Evolutionary conservation across 2,797 vertebrate species (phyloP), one percentile per base, ranked within the genome.

Genomic region (Sphenopsis melanotis): DNA sequence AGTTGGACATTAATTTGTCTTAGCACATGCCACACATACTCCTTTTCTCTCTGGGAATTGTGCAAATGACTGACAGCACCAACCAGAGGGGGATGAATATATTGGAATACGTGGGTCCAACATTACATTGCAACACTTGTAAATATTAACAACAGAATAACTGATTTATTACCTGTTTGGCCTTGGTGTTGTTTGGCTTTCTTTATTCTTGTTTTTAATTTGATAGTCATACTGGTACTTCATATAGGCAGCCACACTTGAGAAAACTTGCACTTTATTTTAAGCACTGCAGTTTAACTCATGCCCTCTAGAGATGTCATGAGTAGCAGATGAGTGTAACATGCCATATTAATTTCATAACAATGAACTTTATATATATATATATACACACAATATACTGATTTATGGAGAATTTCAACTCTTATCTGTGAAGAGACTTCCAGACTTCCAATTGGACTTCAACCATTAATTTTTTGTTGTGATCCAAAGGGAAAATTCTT

Each of bases 291-390:
- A 86, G 19, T 81, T 83, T 78, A 71, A 22, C 30, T 91, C 32
- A 34, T 87, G 66, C 23, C 8, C 20, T 70, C n/a, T 55, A 59
- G 42, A 90, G n/a, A 29, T 80, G 32, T 32, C 66, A 50, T 30
- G 50, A 83, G 42, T 59, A 87, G 53, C 30, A 81, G 30, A 80
- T 52, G 34, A 47, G 11, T 47, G 30, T 61, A 52, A 61, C 39
- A 34, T 59, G 59, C 61, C 27, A 36, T 39, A 87, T 84, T 92
- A 92, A 92, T 87, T 82, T 75, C 36, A 44, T 90, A 90, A 77
- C 29, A 86, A 46, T 1, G 0, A 88, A 47, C 11, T 88, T 93
- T 53, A 70, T 26, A 22, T 1, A 22, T 21, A 17, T 12, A 8
- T 16, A 24, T 11, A 34, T 11, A 24, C 64, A 23, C 0, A 36